These are phyloP conservation scores for Polydrusus pterygomalis DNA, from an alignment of 2,888 invertebrate genomes.

Conservation along the genomic window DNA sequence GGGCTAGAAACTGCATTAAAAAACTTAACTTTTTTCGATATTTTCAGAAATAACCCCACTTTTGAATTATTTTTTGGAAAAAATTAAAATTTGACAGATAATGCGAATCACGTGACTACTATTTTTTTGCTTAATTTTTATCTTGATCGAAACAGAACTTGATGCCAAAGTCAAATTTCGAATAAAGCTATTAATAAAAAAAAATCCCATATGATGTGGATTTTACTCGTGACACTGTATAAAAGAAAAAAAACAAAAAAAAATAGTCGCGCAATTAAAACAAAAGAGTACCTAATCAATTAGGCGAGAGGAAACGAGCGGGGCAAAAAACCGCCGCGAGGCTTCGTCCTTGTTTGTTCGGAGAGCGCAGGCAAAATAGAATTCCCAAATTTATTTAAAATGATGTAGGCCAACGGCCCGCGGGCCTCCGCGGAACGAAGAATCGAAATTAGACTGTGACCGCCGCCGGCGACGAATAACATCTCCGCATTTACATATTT, in stretches of 20 bases:
- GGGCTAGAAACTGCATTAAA: no score
- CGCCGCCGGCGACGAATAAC: constrained; percentile 59
- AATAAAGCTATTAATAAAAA: no score
- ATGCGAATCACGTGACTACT: no score
- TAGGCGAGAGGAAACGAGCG: constrained; percentile 43
- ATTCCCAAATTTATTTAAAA: constrained; percentile 64
- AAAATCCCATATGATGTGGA: no score
- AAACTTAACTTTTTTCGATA: no score
- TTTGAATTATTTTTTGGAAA: no score
- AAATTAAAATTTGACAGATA: no score
- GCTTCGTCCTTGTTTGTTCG: constrained; percentile 51
- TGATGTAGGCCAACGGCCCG: constrained; percentile 59
- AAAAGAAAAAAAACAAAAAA: neutral
- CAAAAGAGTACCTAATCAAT: constrained; percentile 52
- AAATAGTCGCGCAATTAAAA: neutral
- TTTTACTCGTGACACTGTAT: no score
- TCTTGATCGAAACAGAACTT: no score
- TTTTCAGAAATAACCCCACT: no score
- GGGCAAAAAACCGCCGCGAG: constrained; percentile 20
- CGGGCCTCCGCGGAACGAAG: constrained; percentile 60
- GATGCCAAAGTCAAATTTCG: no score
- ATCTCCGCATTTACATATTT: constrained; percentile 63
- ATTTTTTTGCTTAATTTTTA: no score
- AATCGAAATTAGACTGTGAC: constrained; percentile 63
- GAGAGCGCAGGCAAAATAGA: constrained; percentile 55